Evolutionary conservation across 1,140 invertebrate species (phyloP), one percentile per base, ranked within the genome.

Genomic region (Drosophila pruinosa): DNA sequence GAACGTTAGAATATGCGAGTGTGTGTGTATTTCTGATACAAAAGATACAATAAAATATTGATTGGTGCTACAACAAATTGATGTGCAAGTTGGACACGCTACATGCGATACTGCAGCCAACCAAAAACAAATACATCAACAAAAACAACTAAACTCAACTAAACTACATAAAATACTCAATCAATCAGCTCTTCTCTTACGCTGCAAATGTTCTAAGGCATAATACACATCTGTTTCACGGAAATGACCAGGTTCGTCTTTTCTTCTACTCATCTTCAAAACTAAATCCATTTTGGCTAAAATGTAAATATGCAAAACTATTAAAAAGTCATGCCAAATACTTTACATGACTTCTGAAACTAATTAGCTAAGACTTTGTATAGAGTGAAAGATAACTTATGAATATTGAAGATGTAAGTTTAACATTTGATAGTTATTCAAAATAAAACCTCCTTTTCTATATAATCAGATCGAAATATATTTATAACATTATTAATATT

Each of bases 221-320:
- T 45, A 15, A 58, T 45, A 15, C 28, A 48, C 22, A 22, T 17
- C 22, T 68, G 26, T 43, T 65, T 88, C 81, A 57, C 68, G 83
- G 83, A 88, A 78, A 88, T 88, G 82, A 88, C 82, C 76, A 88
- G 82, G 82, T 88, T 82, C 57, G 82, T 74, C 36, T 69, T 78
- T 24, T 47, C 1, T 14, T 22, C 4, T 38, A 39, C 4, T 24
- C 19, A 2, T 4, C 8, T 6, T 1, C 6, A 31, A 3, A 43
- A 8, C 14, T 34, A 0, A 36, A 47, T 47, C 3, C 0, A 22
- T 34, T 3, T 36, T 36, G 6, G n/a, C 34, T 8, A 0, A 50
- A 8, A 3, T 31, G 22, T 31, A 31, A 50, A 50, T 50, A 24
- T 34, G 12, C n/a, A n/a, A n/a, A n/a, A n/a, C n/a, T n/a, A n/a